These are phyloP conservation scores for Synaphobranchus kaupii DNA, from an alignment of 2,797 vertebrate species.

Conservation along the genomic window DNA sequence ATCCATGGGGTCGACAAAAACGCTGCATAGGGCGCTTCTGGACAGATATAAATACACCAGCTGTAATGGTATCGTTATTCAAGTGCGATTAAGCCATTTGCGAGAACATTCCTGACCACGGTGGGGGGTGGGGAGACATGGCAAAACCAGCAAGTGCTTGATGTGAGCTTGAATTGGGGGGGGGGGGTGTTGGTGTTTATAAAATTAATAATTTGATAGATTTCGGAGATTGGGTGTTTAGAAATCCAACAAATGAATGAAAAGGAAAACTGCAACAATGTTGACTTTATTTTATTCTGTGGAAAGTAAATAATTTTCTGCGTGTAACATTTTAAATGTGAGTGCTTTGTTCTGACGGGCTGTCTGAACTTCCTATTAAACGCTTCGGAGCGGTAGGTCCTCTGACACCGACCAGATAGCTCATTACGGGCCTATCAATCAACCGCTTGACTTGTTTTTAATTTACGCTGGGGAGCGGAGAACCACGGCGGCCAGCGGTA, in stretches of 20 bases:
- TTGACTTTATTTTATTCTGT: not conserved
- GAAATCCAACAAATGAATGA: too few species aligned
- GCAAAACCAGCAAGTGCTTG: not conserved
- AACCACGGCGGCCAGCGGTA: conserved; percentile 4
- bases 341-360: conserved; percentile 30
- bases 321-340: not conserved
- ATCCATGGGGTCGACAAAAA: not conserved
- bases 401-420: conserved; percentile 30
- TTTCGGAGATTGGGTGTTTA: not conserved
- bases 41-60: not conserved
- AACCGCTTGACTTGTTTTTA: conserved; percentile 31
- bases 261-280: not conserved
- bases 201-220: not conserved
- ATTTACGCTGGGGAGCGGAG: conserved; percentile 29
- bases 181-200: not conserved
- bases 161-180: too few species aligned
- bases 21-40: not conserved
- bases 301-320: not conserved
- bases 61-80: not conserved
- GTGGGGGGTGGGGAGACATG: not conserved
- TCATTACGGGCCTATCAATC: conserved; percentile 27
- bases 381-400: conserved; percentile 22
- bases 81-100: not conserved
- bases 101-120: not conserved
- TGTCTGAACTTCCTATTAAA: conserved; percentile 22